Evolutionary conservation across 2,888 invertebrate species (phyloP).

Genomic region (Drosophila aldrichi): DNA sequence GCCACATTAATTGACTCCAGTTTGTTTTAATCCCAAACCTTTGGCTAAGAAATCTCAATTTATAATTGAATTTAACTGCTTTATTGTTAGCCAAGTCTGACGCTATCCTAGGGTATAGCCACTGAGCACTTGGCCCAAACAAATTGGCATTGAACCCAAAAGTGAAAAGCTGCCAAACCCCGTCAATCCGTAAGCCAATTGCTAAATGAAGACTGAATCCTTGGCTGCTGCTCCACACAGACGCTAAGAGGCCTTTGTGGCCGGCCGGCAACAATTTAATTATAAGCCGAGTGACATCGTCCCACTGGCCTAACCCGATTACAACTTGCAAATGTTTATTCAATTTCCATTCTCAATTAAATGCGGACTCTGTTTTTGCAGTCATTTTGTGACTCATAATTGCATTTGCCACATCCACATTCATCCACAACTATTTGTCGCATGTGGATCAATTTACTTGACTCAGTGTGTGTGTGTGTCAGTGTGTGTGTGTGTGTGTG

Average conservation of each 20-base stretch:
- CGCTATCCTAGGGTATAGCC: not conserved
- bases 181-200: slow-evolving; percentile 7
- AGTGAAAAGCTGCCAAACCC: not conserved
- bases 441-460: slow-evolving; percentile 12
- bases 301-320: slow-evolving; percentile 51
- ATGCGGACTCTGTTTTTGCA: slow-evolving; percentile 24
- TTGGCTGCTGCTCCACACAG: slow-evolving; percentile 26
- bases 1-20: not conserved
- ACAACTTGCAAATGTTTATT: slow-evolving; percentile 71
- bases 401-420: slow-evolving; percentile 61
- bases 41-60: too few relatives aligned
- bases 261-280: slow-evolving; percentile 63
- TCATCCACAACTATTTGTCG: slow-evolving; percentile 35
- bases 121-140: not conserved
- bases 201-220: slow-evolving; percentile 24
- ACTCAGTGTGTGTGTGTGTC: slow-evolving; percentile 8
- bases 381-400: slow-evolving; percentile 46
- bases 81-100: not conserved
- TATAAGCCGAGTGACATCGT: slow-evolving; percentile 53
- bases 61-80: too few relatives aligned
- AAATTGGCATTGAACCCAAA: slow-evolving; percentile 4
- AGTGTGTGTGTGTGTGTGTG: not conserved
- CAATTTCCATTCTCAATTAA: slow-evolving; percentile 78
- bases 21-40: not conserved
- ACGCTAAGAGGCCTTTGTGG: slow-evolving; percentile 55